phyloP scores from a whole-genome alignment of 2,797 vertebrate species.

The Spondyliosoma cantharus region DNA sequence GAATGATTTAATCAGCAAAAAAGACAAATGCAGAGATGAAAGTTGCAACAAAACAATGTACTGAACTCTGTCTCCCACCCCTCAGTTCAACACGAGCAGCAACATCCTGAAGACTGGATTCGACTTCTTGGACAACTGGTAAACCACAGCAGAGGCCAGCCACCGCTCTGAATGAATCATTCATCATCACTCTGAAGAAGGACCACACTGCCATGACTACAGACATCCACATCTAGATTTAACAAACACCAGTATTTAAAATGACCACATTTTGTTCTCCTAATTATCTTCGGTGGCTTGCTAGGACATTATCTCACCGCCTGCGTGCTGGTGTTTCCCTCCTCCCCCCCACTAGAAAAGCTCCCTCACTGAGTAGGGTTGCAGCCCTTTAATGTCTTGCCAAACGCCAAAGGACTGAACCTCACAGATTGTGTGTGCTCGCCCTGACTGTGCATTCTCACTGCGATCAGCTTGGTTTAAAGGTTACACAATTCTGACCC shows the following conservation, averaged over 20 bases:
- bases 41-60: background rate
- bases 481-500: background rate
- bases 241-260: conserved; percentile 38
- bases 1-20: background rate
- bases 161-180: conserved; percentile 41
- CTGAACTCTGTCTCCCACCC: background rate
- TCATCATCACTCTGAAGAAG: conserved; percentile 55
- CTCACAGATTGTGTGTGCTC: conserved; percentile 5
- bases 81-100: conserved; percentile 91
- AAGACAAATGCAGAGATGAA: background rate
- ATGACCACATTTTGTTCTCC: conserved; percentile 40
- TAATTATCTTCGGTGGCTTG: conserved; percentile 63
- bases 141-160: conserved; percentile 69
- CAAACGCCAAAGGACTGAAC: conserved; percentile 11
- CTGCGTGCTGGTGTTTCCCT: conserved; percentile 34
- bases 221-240: conserved; percentile 57
- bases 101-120: conserved; percentile 97
- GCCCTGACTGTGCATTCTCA: conserved; percentile 32
- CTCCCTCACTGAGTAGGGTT: conserved; percentile 1
- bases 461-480: background rate
- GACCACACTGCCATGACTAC: conserved; percentile 70
- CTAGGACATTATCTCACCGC: conserved; percentile 64
- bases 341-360: background rate
- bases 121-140: conserved; percentile 99
- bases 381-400: conserved; percentile 1